A percentile compares a stretch with the other conserved stretches of the same genome.
phyloP scores from a whole-genome alignment of 2,113 vertebrate genomes.

The Mormyrus lacerda region DNA sequence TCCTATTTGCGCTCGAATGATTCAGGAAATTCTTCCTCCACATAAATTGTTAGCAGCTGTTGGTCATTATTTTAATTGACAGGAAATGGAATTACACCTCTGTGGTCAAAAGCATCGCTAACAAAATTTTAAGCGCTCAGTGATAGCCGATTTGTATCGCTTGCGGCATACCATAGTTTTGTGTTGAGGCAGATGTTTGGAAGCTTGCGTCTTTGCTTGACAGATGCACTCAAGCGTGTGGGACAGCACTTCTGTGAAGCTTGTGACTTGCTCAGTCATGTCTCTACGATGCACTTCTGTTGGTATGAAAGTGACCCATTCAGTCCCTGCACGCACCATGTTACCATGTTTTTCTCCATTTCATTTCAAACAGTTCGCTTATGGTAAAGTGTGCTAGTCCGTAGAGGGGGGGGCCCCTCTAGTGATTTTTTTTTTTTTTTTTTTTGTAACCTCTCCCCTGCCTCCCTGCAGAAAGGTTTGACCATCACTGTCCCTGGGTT shows the following conservation, averaged over 20 bases:
- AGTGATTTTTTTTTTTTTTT: not conserved
- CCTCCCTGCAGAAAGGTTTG: conserved; percentile 75
- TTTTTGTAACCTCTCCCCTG: not conserved
- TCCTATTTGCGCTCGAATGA: not conserved
- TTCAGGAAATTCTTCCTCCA: not conserved
- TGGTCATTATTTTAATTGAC: not conserved
- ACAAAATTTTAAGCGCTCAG: not conserved
- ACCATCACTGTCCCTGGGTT: conserved; percentile 97
- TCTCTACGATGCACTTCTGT: not conserved
- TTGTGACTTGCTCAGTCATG: not conserved
- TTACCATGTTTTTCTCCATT: not conserved
- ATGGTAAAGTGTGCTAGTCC: not conserved
- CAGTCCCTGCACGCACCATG: not conserved
- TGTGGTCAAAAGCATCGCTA: not conserved
- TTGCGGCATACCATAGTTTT: not conserved
- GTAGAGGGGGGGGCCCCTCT: not conserved
- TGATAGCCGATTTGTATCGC: not conserved
- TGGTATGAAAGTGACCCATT: not conserved
- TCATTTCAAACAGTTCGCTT: not conserved
- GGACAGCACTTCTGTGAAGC: not conserved
- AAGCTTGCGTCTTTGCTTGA: not conserved
- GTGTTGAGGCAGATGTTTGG: not conserved
- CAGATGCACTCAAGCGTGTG: not conserved
- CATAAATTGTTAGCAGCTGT: not conserved
- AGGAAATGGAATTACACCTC: not conserved